Base-by-base conservation (phyloP, 2,888 invertebrate genomes). In the Nemotelus nigrinus region DNA sequence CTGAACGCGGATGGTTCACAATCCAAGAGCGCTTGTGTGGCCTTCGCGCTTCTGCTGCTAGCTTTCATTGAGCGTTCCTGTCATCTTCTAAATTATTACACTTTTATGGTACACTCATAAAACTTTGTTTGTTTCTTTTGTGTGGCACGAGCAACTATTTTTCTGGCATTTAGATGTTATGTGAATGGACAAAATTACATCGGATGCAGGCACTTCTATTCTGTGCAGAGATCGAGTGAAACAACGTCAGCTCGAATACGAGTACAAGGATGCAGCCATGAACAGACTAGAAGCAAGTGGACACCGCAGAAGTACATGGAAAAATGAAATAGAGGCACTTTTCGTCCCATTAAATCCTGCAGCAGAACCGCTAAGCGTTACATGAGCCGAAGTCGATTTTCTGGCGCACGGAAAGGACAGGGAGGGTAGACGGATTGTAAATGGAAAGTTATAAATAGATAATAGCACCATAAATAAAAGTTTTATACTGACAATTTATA, bases 51-150 rank as follows among this genome's bases (percentile, higher is more conserved):
- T 25, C 25, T 25, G 25, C 25, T 25, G 1, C 25, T 75, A 48
- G 44, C 60, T 76, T 77, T 58, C 74, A 58, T 72, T 44, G 47
- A 64, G 58, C 67, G 67, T 60, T 77, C 55, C 71, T 68, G 64
- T 71, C 75, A 79, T 79, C 64, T 63, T 64, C 74, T 79, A 60
- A 79, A 79, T 79, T 79, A 79, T 77, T 79, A 67, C 77, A 77
- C 64, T 79, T 79, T 79, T 77, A 79, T 75, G 65, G 75, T 43
- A 55, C 47, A 7, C 58, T 72, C 63, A 75, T 77, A 77, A 77
- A 79, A 79, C 65, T 74, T 77, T 72, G 74, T 77, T 70, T 76
- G 41, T 63, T 74, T 74, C 63, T 8, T 63, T 72, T 57, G 74
- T 74, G 8, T 48, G 50, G 39, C 41, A 48, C 60, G 44, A n/a